A percentile compares a stretch with the other conserved stretches of the same genome.
Conservation (phyloP, 2,888 invertebrate species). For the Athetis lepigone region DNA sequence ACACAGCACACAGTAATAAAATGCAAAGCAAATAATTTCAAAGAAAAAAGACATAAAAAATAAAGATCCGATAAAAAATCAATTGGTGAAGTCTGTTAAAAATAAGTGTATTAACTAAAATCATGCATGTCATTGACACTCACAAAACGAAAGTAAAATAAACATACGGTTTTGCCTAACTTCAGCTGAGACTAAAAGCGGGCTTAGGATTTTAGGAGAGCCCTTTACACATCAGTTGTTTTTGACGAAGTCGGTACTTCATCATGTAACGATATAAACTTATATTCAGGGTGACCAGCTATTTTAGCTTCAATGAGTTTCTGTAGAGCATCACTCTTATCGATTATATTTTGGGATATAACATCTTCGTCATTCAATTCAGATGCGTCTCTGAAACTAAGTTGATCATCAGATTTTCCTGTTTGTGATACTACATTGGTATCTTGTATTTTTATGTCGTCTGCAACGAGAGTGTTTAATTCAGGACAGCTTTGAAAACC, state of each 20-base stretch:
- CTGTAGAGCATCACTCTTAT: constrained; percentile 83
- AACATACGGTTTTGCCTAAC: constrained; percentile 83
- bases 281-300: constrained; percentile 86
- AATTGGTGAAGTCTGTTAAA: constrained; percentile 22
- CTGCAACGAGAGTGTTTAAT: constrained; percentile 58
- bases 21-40: constrained; percentile 48
- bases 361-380: constrained; percentile 73
- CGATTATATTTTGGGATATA: constrained; percentile 78
- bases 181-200: constrained; percentile 70
- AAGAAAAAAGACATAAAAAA: constrained; percentile 4
- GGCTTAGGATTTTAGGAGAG: constrained; percentile 68
- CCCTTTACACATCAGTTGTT: constrained; percentile 86
- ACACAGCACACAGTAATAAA: constrained; percentile 42
- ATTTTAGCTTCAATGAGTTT: constrained; percentile 85
- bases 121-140: constrained; percentile 67
- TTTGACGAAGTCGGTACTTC: constrained; percentile 81
- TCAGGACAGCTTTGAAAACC: constrained; percentile 79
- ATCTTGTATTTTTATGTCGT: constrained; percentile 44
- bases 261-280: constrained; percentile 80
- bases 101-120: constrained; percentile 29
- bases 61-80: constrained; percentile 1
- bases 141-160: constrained; percentile 75
- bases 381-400: constrained; percentile 73
- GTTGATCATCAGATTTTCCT: constrained; percentile 64
- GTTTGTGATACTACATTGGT: constrained; percentile 46